Conservation (phyloP, 1,140 invertebrate species). For the Zaprionus ghesquierei region DNA sequence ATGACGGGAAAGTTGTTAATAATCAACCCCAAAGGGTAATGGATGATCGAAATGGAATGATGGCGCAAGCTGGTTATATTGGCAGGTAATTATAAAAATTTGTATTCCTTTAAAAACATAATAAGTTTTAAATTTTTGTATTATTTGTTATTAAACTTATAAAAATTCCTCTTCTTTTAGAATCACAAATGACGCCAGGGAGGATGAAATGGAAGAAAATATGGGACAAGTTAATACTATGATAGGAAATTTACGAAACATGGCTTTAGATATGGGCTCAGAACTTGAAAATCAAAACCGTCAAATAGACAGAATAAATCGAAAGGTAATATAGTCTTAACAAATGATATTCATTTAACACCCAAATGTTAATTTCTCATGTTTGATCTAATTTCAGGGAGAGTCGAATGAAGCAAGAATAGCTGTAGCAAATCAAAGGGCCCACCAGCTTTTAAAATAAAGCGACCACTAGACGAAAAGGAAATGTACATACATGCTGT, state of each 20-base stretch:
- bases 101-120: neutral
- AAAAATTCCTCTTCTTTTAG: conserved; percentile 40
- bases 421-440: conserved; percentile 92
- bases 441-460: conserved; percentile 92
- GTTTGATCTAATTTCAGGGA: conserved; percentile 82
- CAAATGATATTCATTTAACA: neutral
- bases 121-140: no score
- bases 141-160: neutral
- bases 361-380: neutral
- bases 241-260: conserved; percentile 99
- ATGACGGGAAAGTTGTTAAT: conserved; percentile 98
- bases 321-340: conserved; percentile 88
- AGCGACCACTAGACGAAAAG: conserved; percentile 13
- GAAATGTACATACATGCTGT: conserved; percentile 31
- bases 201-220: conserved; percentile 96
- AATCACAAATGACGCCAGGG: conserved; percentile 94
- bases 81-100: conserved; percentile 85
- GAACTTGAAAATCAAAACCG: conserved; percentile 99
- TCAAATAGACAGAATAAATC: conserved; percentile 98
- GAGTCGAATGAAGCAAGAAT: conserved; percentile 91
- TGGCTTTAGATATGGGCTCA: conserved; percentile 99
- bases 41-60: conserved; percentile 96
- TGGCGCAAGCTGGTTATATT: conserved; percentile 95
- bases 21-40: conserved; percentile 98
- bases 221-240: conserved; percentile 97